A percentile compares a stretch with the other conserved stretches of the same genome.
phyloP scores from a whole-genome alignment of 2,888 invertebrate species.

The Pammene aurita region DNA sequence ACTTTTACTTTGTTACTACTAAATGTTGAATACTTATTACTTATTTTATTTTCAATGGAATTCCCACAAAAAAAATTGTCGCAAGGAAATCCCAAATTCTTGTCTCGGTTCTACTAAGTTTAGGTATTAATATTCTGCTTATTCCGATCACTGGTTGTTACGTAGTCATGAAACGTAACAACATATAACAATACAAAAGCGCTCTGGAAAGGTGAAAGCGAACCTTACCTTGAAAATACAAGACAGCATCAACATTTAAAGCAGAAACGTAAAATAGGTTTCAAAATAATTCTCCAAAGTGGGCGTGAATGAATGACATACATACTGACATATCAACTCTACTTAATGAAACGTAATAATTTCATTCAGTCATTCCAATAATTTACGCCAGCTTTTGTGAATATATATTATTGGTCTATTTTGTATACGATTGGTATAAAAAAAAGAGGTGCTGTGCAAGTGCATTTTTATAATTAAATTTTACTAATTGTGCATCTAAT shows the following conservation, averaged over 20 bases:
- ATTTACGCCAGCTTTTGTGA: neutral
- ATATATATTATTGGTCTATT: neutral
- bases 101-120: too few relatives aligned
- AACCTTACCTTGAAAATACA: conserved; percentile 8
- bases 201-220: neutral
- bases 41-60: too few relatives aligned
- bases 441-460: conserved; percentile 27
- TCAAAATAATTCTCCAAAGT: neutral
- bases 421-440: neutral
- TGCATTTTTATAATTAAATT: conserved; percentile 17
- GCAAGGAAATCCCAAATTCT: too few relatives aligned
- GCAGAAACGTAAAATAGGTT: conserved; percentile 6
- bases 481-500: conserved; percentile 26
- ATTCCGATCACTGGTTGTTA: too few relatives aligned
- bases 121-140: too few relatives aligned
- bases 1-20: too few relatives aligned
- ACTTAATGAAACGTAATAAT: neutral
- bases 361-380: neutral
- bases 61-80: too few relatives aligned
- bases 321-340: neutral
- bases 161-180: neutral
- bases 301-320: neutral
- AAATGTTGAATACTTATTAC: too few relatives aligned
- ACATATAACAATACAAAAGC: conserved; percentile 9
- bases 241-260: conserved; percentile 28